Base-by-base conservation (phyloP, 2,113 vertebrate genomes). In the Corapipo altera region DNA sequence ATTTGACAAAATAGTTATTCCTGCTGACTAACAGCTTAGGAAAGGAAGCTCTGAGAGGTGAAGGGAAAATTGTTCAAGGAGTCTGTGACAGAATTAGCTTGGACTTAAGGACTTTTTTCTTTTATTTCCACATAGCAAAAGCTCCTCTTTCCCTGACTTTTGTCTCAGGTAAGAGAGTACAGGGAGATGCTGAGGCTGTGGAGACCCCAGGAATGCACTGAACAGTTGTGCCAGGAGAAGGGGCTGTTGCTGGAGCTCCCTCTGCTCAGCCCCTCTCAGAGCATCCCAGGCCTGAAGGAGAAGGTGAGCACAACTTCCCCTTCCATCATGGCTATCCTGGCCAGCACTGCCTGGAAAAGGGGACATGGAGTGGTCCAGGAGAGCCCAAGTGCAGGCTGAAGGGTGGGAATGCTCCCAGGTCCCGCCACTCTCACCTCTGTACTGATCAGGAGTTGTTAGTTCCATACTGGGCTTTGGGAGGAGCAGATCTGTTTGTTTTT, bases 321-420 rank as follows among this genome's bases (percentile, higher is more conserved):
- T 24, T 57, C 41, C 3, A 3, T 37, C 4, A 1, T 6, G 19
- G 59, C 64, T 41, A 26, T 33, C 39, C 46, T 0, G 2, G 49
- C 57, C 30, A n/a, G 58, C n/a, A 9, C 32, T 55, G 39, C 32
- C 28, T 54, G 65, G 59, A 27, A 59, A 8, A 82, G 7, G 15
- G 87, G 35, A 23, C 30, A 0, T 8, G 26, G 9, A 6, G 17
- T 16, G 44, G 19, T 52, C 18, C 18, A 26, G 26, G 58, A 32
- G 51, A 73, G 18, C 43, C 80, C 6, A 0, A 7, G 62, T 41
- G 12, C 43, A 73, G 78, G 8, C 74, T 88, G 71, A 6, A 22
- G 39, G 9, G 3, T 59, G 51, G 41, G 37, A 48, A 44, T 70
- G 75, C 61, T 82, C 26, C 67, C 49, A 44, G 33, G 1, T 33